Conservation (phyloP, 2,888 invertebrate species). For the Cosmia trapezina region DNA sequence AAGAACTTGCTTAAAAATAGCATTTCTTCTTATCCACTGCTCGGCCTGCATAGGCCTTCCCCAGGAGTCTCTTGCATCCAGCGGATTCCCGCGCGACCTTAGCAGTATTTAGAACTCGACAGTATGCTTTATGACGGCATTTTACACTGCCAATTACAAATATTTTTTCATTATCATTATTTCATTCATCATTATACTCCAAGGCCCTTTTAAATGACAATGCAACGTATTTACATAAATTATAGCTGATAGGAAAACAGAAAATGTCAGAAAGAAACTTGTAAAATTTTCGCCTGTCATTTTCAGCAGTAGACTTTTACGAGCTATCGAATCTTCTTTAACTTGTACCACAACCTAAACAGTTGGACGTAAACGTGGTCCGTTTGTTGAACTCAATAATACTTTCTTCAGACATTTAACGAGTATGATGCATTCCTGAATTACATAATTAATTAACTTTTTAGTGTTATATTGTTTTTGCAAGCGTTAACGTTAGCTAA, state of each 20-base stretch:
- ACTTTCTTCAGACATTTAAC: slow-evolving; percentile 71
- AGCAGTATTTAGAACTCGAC: background rate
- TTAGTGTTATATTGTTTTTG: slow-evolving; percentile 21
- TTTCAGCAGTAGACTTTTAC: background rate
- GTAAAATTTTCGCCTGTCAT: no score
- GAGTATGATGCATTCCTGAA: slow-evolving; percentile 61
- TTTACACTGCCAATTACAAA: background rate
- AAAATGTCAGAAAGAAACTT: no score
- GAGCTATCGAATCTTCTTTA: background rate
- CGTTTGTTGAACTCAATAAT: slow-evolving; percentile 73
- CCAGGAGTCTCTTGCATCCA: background rate
- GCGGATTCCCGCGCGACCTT: background rate
- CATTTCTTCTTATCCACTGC: no score
- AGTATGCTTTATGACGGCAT: background rate
- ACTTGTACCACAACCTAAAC: slow-evolving; percentile 40
- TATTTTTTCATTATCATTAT: background rate
- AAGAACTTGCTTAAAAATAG: background rate
- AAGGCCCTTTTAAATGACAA: no score
- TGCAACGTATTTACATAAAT: no score
- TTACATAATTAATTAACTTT: slow-evolving; percentile 53
- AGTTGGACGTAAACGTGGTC: slow-evolving; percentile 57
- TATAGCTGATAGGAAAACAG: no score
- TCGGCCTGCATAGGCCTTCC: no score
- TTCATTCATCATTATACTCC: background rate
- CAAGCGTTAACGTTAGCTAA: slow-evolving; percentile 2